These are phyloP conservation scores for Ellobius talpinus DNA, from an alignment of 2,113 vertebrate genomes.

Conservation along the genomic window DNA sequence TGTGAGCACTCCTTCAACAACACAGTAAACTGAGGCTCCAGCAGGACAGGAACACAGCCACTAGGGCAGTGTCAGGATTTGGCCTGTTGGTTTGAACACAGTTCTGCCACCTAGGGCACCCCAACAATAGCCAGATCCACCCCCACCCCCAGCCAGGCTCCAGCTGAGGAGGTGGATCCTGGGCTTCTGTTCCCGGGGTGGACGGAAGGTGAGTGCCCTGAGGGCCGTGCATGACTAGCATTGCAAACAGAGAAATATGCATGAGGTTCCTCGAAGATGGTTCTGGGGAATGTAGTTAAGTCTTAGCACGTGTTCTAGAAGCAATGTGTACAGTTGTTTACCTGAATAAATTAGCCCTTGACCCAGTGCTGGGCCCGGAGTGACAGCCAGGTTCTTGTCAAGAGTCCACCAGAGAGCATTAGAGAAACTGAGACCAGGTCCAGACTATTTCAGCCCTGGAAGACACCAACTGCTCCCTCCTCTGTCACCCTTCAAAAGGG, in stretches of 20 bases:
- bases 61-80: background rate
- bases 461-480: background rate
- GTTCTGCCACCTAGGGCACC: background rate
- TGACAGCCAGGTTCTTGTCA: background rate
- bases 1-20: background rate
- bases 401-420: background rate
- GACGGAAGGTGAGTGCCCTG: background rate
- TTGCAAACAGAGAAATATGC: background rate
- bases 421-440: background rate
- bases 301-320: slow-evolving; percentile 40
- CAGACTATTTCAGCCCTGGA: background rate
- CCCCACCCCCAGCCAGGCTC: background rate
- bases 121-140: accelerated
- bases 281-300: slow-evolving; percentile 63
- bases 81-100: background rate
- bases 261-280: background rate
- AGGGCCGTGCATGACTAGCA: background rate
- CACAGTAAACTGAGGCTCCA: background rate
- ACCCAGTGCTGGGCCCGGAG: background rate
- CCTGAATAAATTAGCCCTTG: background rate
- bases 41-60: background rate
- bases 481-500: background rate
- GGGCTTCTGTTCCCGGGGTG: background rate
- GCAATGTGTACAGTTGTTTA: background rate
- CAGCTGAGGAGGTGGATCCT: background rate